Percentiles rank a stretch among this genome's conserved stretches.
Conservation (phyloP, 2,888 invertebrate genomes). For the Dolomedes plantarius region DNA sequence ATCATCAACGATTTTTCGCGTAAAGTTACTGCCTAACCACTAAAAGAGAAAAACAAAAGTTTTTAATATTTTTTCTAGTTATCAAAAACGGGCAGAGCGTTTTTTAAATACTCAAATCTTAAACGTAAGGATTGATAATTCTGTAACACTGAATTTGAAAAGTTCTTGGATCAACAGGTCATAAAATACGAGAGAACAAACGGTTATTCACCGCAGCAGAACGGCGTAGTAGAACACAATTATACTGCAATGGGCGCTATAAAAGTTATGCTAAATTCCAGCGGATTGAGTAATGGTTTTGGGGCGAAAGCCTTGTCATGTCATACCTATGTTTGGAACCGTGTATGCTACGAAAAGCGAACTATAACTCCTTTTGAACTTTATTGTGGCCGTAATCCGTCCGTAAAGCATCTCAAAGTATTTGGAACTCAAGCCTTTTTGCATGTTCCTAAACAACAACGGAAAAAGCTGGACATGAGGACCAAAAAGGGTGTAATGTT, state of each 20-base stretch:
- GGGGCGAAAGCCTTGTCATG: slow-evolving; percentile 15
- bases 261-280: neutral
- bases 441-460: neutral
- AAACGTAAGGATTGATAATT: too few relatives aligned
- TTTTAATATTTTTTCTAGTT: too few relatives aligned
- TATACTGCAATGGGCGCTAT: slow-evolving; percentile 5
- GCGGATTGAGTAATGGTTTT: slow-evolving; percentile 2
- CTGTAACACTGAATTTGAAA: too few relatives aligned
- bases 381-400: neutral
- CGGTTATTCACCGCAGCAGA: too few relatives aligned
- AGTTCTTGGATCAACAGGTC: too few relatives aligned
- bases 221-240: neutral
- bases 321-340: neutral
- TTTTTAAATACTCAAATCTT: too few relatives aligned
- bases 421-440: neutral
- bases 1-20: too few relatives aligned
- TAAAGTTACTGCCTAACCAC: too few relatives aligned
- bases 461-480: neutral
- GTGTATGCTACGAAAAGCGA: neutral
- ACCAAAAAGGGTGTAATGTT: slow-evolving; percentile 13
- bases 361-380: slow-evolving; percentile 18
- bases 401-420: slow-evolving; percentile 3
- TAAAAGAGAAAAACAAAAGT: too few relatives aligned
- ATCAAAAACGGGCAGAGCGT: too few relatives aligned
- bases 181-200: too few relatives aligned